Conservation (phyloP, 2,888 invertebrate genomes). For the Orthosia cruda region DNA sequence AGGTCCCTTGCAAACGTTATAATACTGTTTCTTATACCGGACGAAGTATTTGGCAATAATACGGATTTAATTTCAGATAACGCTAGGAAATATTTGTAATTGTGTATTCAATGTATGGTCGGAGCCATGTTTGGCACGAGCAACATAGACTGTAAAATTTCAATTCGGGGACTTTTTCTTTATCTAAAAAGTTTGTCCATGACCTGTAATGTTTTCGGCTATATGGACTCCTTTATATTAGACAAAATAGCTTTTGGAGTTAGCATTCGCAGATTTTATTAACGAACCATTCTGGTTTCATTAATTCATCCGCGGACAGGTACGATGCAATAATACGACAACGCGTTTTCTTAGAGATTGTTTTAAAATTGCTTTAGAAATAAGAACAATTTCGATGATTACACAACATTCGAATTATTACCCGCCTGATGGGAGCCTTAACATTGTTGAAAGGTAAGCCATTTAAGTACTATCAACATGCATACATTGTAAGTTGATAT, state of each 20-base stretch:
- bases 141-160: slow-evolving; percentile 44
- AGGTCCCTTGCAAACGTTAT: slow-evolving; percentile 37
- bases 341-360: too few species aligned
- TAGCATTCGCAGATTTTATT: background rate
- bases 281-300: background rate
- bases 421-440: too few species aligned
- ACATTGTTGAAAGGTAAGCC: background rate
- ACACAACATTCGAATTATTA: too few species aligned
- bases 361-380: too few species aligned
- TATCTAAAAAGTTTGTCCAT: slow-evolving; percentile 17
- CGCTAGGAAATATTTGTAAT: slow-evolving; percentile 80
- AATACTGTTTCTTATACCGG: slow-evolving; percentile 63
- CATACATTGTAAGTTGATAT: slow-evolving; percentile 1
- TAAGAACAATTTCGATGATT: too few species aligned
- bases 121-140: slow-evolving; percentile 45
- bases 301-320: background rate
- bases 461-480: background rate
- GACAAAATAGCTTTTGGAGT: background rate
- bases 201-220: background rate
- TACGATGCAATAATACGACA: background rate
- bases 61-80: slow-evolving; percentile 86
- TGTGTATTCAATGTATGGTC: slow-evolving; percentile 72
- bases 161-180: slow-evolving; percentile 38
- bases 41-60: slow-evolving; percentile 81
- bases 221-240: background rate